Percentiles rank a stretch among this genome's conserved stretches.
Conservation (phyloP, 1,140 invertebrate genomes). For the Bombus sylvicola region DNA sequence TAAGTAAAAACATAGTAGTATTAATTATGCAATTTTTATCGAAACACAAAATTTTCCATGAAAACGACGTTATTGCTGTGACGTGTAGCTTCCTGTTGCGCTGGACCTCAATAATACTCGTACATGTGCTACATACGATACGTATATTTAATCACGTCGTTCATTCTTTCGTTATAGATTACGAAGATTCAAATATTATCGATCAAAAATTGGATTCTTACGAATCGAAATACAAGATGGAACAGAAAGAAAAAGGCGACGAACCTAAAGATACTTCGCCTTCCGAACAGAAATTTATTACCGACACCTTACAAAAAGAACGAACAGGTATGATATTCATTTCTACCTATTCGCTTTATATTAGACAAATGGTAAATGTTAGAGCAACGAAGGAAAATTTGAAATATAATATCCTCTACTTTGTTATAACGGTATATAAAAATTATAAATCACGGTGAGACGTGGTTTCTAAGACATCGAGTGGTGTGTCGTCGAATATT, state of each 20-base stretch:
- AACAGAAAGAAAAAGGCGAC: slow-evolving; percentile 78
- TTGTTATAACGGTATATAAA: background rate
- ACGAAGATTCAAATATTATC: slow-evolving; percentile 79
- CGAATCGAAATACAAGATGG: slow-evolving; percentile 75
- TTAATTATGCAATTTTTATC: too few species aligned
- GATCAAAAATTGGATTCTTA: slow-evolving; percentile 77
- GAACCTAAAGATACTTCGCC: slow-evolving; percentile 77
- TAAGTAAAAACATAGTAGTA: too few species aligned
- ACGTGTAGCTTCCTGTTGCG: too few species aligned
- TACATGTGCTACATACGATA: accelerated
- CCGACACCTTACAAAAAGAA: slow-evolving; percentile 77
- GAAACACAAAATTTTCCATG: too few species aligned
- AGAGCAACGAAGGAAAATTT: background rate
- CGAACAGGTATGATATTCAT: slow-evolving; percentile 75
- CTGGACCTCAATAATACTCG: too few species aligned
- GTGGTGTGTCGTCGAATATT: background rate
- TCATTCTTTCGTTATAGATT: slow-evolving; percentile 57
- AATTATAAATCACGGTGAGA: background rate
- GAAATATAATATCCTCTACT: background rate
- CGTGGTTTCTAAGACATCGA: background rate
- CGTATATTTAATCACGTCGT: background rate
- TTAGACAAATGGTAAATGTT: background rate
- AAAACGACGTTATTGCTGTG: too few species aligned
- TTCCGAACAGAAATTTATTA: slow-evolving; percentile 78
- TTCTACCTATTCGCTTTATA: background rate